These are phyloP conservation scores for Pygoscelis adeliae DNA, from an alignment of 2,113 vertebrate genomes.

Conservation along the genomic window DNA sequence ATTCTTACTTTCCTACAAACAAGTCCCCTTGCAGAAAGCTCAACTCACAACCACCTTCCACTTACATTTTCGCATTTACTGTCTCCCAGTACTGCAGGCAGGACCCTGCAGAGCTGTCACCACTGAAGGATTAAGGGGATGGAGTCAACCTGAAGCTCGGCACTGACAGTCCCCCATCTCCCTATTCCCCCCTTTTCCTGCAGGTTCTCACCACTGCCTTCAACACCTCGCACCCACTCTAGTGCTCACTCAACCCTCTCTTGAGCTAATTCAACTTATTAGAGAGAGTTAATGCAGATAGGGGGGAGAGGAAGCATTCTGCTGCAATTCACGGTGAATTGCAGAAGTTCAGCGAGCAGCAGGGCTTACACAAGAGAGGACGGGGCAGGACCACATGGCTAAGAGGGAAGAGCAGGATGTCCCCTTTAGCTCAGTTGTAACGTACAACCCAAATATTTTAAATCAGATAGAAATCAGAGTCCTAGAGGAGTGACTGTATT, in stretches of 20 bases:
- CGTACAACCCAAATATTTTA: not conserved
- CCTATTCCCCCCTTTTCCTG: rapidly evolving
- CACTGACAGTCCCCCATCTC: not conserved
- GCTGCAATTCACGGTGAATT: not conserved
- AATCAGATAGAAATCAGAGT: not conserved
- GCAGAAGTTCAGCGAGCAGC: not conserved
- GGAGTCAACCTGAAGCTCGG: not conserved
- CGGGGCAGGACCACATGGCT: not conserved
- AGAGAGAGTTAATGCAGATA: not conserved
- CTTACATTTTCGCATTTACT: rapidly evolving
- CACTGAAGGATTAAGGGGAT: not conserved
- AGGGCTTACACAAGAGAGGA: not conserved
- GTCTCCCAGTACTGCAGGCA: not conserved
- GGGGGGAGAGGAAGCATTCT: not conserved
- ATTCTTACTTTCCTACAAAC: not conserved
- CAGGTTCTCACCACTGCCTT: not conserved
- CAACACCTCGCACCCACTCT: rapidly evolving
- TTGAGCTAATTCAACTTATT: not conserved
- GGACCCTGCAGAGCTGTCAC: not conserved
- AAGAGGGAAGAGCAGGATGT: not conserved
- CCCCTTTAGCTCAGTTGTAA: not conserved
- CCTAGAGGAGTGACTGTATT: not conserved
- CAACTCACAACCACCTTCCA: not conserved
- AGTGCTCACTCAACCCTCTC: not conserved
- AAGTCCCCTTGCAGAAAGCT: not conserved